Evolutionary conservation across 2,888 invertebrate genomes (phyloP).

Genomic region (Brenthis hecate): DNA sequence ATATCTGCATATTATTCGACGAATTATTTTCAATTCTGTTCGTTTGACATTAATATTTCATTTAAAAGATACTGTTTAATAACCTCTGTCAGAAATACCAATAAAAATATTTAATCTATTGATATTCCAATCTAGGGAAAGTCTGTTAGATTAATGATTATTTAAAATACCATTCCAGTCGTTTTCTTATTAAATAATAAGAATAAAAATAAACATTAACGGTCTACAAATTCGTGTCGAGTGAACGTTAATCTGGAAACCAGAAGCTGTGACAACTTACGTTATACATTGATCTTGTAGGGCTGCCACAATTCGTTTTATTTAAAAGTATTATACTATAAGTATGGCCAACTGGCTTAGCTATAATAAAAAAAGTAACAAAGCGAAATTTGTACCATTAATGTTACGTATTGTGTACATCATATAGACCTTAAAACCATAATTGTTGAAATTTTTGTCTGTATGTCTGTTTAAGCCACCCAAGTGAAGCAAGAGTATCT

Average conservation of each 20-base stretch:
- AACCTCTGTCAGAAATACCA: background rate
- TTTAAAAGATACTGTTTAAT: background rate
- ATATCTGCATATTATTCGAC: background rate
- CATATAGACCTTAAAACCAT: too few species aligned
- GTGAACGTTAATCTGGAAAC: conserved; percentile 54
- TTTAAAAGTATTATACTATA: background rate
- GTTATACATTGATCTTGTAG: background rate
- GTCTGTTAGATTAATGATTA: conserved; percentile 1
- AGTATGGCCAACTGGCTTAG: too few species aligned
- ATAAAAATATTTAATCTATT: background rate
- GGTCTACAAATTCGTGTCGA: conserved; percentile 39
- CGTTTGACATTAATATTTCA: conserved; percentile 1
- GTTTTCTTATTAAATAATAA: conserved; percentile 1
- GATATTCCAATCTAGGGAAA: background rate
- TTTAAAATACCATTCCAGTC: background rate
- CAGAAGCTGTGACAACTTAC: conserved; percentile 49
- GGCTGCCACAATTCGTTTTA: background rate
- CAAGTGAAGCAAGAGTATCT: too few species aligned
- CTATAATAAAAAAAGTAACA: too few species aligned
- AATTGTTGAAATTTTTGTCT: too few species aligned
- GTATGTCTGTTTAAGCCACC: too few species aligned
- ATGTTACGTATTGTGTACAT: too few species aligned
- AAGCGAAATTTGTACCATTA: too few species aligned
- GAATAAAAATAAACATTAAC: conserved; percentile 9
- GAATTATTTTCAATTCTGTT: background rate